Evolutionary conservation across 1,140 invertebrate species (phyloP), one percentile per base, ranked within the genome.

Genomic region (Chionoecetes opilio): DNA sequence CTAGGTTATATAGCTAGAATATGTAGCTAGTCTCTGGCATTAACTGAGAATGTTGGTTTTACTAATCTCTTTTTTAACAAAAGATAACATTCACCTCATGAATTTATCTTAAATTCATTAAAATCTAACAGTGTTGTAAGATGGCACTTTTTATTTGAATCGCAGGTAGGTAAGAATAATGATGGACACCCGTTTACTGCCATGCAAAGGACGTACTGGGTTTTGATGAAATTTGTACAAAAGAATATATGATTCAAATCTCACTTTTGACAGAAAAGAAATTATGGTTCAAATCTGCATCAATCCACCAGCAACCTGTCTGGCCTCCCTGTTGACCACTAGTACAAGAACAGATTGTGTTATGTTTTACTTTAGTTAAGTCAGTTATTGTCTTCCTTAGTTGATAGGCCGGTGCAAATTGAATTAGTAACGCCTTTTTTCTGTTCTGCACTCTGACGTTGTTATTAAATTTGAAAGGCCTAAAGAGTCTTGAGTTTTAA

Each of bases 1-100:
- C n/a, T 46, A 82, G 53, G 87, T 86, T 46, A 92, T 34, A 91
- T 95, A 94, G 93, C 84, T 95, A 95, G 94, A 92, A 75, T 86
- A 95, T 87, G 94, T 95, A 95, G 94, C 94, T 95, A 95, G 94
- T 95, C 94, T 95, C 63, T 92, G 94, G 94, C 94, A 95, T 95
- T 95, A 95, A 91, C 94, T 92, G 90, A 92, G 92, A 75, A 94
- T 46, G 86, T 85, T 92, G 53, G 46, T 41, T 92, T 95, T 95
- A 95, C 94, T 95, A 95, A 95, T 95, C 84, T 88, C 92, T 37
- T 87, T 92, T 92, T 75, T 63, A 46, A 46, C 92, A 94, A 86
- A 38, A 86, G 35, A 26, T 84, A 84, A 89, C 86, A 93, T 63
- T 90, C 92, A 53, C 92, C 87, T 85, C 91, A 75, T 75, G 21